These are phyloP conservation scores for Podarcis muralis DNA, from an alignment of 2,113 vertebrate species.

Conservation along the genomic window DNA sequence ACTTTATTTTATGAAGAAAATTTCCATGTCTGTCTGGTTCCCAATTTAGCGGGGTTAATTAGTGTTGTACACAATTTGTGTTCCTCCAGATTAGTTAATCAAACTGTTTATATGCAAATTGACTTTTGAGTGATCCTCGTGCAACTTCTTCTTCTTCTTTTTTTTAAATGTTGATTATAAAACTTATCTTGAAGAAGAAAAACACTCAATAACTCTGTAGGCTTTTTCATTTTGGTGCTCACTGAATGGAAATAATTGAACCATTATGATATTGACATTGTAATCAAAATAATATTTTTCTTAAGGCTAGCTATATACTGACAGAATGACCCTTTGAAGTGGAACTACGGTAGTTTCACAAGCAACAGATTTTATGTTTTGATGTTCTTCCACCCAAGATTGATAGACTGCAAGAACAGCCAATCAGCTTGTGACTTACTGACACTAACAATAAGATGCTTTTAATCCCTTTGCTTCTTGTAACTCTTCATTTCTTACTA, in stretches of 20 bases:
- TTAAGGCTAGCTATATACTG: neutral
- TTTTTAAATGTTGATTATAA: slow-evolving; percentile 41
- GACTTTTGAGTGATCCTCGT: slow-evolving; percentile 39
- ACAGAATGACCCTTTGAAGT: slow-evolving; percentile 3
- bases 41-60: neutral
- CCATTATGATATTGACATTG: slow-evolving; percentile 24
- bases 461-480: neutral
- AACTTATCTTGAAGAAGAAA: slow-evolving; percentile 29
- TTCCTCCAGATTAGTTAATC: neutral
- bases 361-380: neutral
- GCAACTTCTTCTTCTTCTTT: slow-evolving; percentile 24
- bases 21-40: neutral
- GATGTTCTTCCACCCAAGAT: neutral
- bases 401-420: neutral
- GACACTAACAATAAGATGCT: neutral
- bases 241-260: slow-evolving; percentile 26
- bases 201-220: slow-evolving; percentile 45
- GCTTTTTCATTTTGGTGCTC: slow-evolving; percentile 30
- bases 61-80: neutral
- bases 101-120: slow-evolving; percentile 24
- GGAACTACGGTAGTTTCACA: slow-evolving; percentile 16
- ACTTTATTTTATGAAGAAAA: slow-evolving; percentile 3
- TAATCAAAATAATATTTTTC: slow-evolving; percentile 16
- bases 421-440: neutral
- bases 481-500: neutral